phyloP scores from a whole-genome alignment of 2,113 vertebrate species.

The Lamprologus callipterus region DNA sequence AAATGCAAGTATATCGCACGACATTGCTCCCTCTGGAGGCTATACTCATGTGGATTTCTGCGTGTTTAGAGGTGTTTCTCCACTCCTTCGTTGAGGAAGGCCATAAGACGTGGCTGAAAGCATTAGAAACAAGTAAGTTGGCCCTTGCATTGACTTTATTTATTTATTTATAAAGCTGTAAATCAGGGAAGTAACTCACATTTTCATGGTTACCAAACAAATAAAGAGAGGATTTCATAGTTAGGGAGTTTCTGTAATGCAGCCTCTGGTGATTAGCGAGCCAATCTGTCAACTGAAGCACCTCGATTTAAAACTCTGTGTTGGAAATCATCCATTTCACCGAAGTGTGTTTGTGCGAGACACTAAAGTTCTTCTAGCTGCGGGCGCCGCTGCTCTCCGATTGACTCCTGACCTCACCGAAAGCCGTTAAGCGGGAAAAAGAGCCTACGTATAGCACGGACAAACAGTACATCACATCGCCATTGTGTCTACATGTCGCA shows the following conservation, averaged over 20 bases:
- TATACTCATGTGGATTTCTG: not conserved
- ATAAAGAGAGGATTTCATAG: slow-evolving; percentile 36
- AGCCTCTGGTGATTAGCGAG: slow-evolving; percentile 41
- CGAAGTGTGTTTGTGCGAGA: not conserved
- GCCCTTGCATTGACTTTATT: not conserved
- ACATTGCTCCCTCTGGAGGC: not conserved
- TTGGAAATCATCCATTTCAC: slow-evolving; percentile 20
- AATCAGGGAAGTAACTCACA: slow-evolving; percentile 12
- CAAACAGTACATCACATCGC: not conserved
- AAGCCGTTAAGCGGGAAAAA: not conserved
- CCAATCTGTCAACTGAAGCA: slow-evolving; percentile 46
- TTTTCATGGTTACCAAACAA: slow-evolving; percentile 21
- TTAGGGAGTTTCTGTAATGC: slow-evolving; percentile 12
- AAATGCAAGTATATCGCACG: rapidly evolving
- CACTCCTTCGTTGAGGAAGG: not conserved
- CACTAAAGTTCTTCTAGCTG: not conserved
- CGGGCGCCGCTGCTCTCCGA: not conserved
- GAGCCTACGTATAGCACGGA: not conserved
- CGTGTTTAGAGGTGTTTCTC: not conserved
- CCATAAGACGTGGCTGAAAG: not conserved
- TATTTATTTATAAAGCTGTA: not conserved
- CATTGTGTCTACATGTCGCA: not conserved
- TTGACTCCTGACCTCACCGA: not conserved
- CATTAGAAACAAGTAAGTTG: not conserved
- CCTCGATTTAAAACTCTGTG: slow-evolving; percentile 25